Conservation (phyloP, 2,797 vertebrate genomes). For the Heliangelus exortis region DNA sequence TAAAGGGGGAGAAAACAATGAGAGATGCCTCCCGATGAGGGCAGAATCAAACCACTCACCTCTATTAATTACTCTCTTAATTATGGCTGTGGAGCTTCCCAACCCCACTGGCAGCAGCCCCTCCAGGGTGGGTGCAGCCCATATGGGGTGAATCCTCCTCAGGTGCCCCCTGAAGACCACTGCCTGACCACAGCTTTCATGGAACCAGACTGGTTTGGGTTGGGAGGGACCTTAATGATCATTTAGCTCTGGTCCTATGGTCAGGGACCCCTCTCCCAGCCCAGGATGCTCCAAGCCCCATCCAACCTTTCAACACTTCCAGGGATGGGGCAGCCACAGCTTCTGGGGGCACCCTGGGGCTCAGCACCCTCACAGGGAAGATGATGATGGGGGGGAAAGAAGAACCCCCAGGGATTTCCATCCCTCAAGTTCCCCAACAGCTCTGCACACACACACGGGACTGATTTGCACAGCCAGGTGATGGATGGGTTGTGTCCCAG, state of each 20-base stretch:
- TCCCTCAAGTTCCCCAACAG: background rate
- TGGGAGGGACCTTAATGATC: no score
- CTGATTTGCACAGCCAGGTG: background rate
- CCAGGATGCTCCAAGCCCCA: no score
- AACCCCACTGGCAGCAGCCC: background rate
- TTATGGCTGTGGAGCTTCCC: background rate
- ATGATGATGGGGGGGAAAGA: background rate
- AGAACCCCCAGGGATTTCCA: background rate
- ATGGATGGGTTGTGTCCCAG: no score
- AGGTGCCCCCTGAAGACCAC: rapidly evolving
- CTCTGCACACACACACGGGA: rapidly evolving
- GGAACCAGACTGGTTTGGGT: no score
- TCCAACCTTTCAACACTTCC: no score
- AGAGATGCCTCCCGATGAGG: conserved; percentile 9
- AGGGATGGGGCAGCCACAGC: no score
- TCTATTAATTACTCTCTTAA: conserved; percentile 13
- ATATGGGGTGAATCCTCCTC: rapidly evolving
- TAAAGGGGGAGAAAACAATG: background rate
- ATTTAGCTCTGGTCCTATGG: no score
- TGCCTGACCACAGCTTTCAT: background rate
- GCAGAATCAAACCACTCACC: background rate
- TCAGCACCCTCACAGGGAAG: background rate
- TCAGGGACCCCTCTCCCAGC: no score
- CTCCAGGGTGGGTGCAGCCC: background rate
- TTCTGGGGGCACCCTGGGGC: no score